Evolutionary conservation across 2,888 invertebrate genomes (phyloP).

Genomic region (Scaptomyza caliginosa): DNA sequence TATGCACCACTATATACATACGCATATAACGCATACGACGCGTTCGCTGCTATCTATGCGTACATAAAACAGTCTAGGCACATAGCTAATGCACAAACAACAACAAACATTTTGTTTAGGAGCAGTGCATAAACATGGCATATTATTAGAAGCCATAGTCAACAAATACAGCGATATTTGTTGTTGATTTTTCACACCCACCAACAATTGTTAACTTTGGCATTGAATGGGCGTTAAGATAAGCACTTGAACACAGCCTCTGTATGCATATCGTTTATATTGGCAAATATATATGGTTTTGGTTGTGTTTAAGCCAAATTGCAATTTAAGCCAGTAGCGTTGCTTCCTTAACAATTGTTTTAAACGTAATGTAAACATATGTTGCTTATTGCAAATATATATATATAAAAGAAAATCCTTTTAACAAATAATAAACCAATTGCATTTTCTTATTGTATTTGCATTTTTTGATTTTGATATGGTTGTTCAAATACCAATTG

Average conservation of each 20-base stretch:
- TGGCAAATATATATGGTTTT: conserved; percentile 1
- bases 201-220: conserved; percentile 15
- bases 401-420: neutral
- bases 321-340: conserved; percentile 48
- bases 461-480: neutral
- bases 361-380: too few species aligned
- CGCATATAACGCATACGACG: conserved; percentile 45
- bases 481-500: neutral
- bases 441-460: neutral
- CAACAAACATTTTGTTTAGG: conserved; percentile 37
- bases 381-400: conserved; percentile 35
- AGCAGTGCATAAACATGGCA: conserved; percentile 62
- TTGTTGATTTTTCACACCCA: conserved; percentile 61
- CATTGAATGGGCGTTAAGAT: conserved; percentile 29
- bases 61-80: conserved; percentile 69
- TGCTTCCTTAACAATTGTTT: conserved; percentile 19
- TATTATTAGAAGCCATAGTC: conserved; percentile 52
- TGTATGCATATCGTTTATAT: conserved; percentile 31
- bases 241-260: conserved; percentile 24
- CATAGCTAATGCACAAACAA: conserved; percentile 68
- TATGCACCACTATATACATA: too few species aligned
- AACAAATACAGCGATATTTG: conserved; percentile 35
- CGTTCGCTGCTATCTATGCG: conserved; percentile 41
- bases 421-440: neutral
- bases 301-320: conserved; percentile 26